A percentile compares a stretch with the other conserved stretches of the same genome.
These are phyloP conservation scores for Eriosoma lanigerum DNA, from an alignment of 1,140 invertebrate species.

Conservation along the genomic window DNA sequence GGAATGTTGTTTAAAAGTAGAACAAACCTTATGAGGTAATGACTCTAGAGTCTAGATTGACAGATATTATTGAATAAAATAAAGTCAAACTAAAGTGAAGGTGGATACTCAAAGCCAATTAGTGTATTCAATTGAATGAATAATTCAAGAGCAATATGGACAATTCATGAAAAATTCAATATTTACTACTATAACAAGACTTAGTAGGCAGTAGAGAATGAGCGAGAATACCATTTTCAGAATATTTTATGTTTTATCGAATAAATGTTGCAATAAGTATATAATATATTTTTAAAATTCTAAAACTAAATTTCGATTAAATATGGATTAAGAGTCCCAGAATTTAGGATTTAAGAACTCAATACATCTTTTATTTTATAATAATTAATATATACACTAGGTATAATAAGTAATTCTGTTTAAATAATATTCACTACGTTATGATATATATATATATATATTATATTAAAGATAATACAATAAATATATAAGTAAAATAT, in stretches of 20 bases:
- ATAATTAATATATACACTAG: no score
- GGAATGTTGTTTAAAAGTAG: constrained; percentile 35
- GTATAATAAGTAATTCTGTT: no score
- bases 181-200: background rate
- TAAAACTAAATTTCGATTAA: no score
- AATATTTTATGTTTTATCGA: background rate
- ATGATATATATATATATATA: no score
- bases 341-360: no score
- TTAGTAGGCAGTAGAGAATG: background rate
- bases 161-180: background rate
- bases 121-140: background rate
- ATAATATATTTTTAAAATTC: no score
- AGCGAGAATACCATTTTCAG: background rate
- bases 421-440: no score
- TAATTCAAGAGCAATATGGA: constrained; percentile 9
- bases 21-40: constrained; percentile 39
- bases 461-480: no score
- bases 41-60: constrained; percentile 1
- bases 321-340: no score
- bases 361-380: no score
- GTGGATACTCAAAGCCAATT: background rate
- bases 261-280: no score
- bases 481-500: no score
- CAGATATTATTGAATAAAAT: constrained; percentile 13
- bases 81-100: background rate